Evolutionary conservation across 2,797 vertebrate genomes (phyloP).

Genomic region (Serranus cabrilla): DNA sequence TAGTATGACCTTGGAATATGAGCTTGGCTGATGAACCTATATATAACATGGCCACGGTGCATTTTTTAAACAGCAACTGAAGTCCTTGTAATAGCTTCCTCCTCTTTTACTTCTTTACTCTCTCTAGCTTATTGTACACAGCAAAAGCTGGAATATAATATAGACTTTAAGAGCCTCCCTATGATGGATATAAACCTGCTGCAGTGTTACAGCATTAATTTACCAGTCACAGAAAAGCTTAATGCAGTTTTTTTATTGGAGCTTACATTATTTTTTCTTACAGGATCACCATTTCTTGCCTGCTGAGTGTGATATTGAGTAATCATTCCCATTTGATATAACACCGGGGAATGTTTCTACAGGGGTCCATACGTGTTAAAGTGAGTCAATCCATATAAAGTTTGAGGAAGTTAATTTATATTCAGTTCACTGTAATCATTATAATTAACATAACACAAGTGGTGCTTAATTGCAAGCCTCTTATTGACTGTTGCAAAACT

Average conservation of each 20-base stretch:
- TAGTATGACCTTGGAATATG: slow-evolving; percentile 23
- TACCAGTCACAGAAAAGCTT: slow-evolving; percentile 6
- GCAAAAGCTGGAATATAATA: too few species aligned
- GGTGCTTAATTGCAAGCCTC: slow-evolving; percentile 19
- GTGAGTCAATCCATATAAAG: neutral
- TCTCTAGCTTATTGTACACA: accelerated
- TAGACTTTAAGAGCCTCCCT: too few species aligned
- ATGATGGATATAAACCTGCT: neutral
- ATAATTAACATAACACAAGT: slow-evolving; percentile 30
- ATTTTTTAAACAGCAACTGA: slow-evolving; percentile 37
- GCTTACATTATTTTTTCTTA: neutral
- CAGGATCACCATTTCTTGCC: neutral
- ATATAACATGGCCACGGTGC: neutral
- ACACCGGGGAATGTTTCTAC: neutral
- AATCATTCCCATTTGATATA: neutral
- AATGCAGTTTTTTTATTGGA: neutral
- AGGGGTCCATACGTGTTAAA: neutral
- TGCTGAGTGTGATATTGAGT: neutral
- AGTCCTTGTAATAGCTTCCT: neutral
- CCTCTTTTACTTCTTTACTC: neutral
- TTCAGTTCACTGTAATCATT: slow-evolving; percentile 5
- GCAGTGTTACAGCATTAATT: too few species aligned
- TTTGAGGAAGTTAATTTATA: slow-evolving; percentile 9
- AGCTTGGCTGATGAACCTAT: slow-evolving; percentile 1
- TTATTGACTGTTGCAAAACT: slow-evolving; percentile 29